Conservation (phyloP, 2,888 invertebrate genomes). For the Hyles lineata region DNA sequence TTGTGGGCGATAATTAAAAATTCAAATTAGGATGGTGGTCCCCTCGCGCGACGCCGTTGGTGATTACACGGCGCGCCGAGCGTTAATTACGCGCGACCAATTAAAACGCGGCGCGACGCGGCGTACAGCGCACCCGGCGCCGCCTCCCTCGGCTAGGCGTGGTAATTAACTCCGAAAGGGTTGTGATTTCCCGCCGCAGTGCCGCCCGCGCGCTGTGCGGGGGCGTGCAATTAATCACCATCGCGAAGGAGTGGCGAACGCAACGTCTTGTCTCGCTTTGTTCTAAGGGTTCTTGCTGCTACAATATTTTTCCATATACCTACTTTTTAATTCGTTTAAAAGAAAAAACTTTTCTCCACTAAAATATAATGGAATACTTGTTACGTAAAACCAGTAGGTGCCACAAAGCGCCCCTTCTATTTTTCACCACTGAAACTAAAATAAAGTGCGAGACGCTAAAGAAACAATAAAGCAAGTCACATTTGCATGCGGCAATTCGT, state of each 20-base stretch:
- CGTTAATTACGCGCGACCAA: constrained; percentile 82
- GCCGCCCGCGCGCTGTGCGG: constrained; percentile 34
- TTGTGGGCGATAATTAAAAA: constrained; percentile 77
- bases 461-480: constrained; percentile 64
- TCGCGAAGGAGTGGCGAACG: constrained; percentile 57
- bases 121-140: constrained; percentile 57
- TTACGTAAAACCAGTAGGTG: background rate
- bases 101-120: constrained; percentile 75
- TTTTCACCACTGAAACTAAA: constrained; percentile 25
- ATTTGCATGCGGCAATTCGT: constrained; percentile 76
- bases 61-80: constrained; percentile 76
- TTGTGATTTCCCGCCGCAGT: constrained; percentile 80
- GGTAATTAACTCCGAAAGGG: constrained; percentile 83
- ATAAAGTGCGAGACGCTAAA: constrained; percentile 28
- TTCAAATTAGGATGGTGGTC: constrained; percentile 77
- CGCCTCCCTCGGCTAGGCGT: constrained; percentile 77
- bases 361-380: background rate
- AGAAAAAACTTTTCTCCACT: background rate
- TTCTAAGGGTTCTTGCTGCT: constrained; percentile 35
- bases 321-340: no score
- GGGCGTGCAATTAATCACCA: constrained; percentile 77
- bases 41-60: constrained; percentile 76
- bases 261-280: constrained; percentile 55
- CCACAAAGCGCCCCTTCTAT: background rate
- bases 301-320: background rate